Base-by-base conservation (phyloP, 2,113 vertebrate species). In the Echinops telfairi region DNA sequence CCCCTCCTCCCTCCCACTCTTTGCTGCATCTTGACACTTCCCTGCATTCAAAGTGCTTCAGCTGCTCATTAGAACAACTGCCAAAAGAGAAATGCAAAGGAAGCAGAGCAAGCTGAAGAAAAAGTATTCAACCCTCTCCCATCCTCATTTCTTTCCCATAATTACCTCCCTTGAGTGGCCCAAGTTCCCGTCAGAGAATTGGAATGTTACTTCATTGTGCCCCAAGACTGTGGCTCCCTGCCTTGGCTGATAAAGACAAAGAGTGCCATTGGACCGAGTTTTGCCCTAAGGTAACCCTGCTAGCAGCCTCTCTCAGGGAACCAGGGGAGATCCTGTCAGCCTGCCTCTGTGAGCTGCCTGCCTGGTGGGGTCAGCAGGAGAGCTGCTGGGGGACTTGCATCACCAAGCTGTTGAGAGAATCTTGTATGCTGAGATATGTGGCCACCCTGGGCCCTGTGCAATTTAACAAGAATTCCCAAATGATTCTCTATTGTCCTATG, bases 241-340 rank as follows among this genome's bases (percentile, higher is more conserved):
- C 47, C 83, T 43, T 14, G 47, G 70, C 88, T 90, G 94, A 96
- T 95, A 93, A 87, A 96, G 88, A 95, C 95, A 93, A 96, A 96
- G 86, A 4, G 90, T 77, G 62, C 68, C 36, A 47, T 87, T 95
- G 96, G 95, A 73, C 94, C 81, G 47, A 29, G n/a, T 82, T 91
- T 95, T 97, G 96, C 87, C 96, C 97, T 92, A 93, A 94, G 2
- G 29, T 97, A 96, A 97, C 97, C 97, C 90, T 76, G 83, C 33
- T 81, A 2, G 11, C 47, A 58, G 88, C 62, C 90, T 95, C 57
- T n/a, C 66, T 1, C 88, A 95, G 93, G 91, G 88, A 78, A 94
- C 94, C 43, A 60, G 75, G 64, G 78, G 77, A 82, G 90, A 93
- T 68, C 77, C 57, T 38, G 62, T 93, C n/a, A 62, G 83, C 93